Base-by-base conservation (phyloP, 2,113 vertebrate genomes). In the Lophius piscatorius region DNA sequence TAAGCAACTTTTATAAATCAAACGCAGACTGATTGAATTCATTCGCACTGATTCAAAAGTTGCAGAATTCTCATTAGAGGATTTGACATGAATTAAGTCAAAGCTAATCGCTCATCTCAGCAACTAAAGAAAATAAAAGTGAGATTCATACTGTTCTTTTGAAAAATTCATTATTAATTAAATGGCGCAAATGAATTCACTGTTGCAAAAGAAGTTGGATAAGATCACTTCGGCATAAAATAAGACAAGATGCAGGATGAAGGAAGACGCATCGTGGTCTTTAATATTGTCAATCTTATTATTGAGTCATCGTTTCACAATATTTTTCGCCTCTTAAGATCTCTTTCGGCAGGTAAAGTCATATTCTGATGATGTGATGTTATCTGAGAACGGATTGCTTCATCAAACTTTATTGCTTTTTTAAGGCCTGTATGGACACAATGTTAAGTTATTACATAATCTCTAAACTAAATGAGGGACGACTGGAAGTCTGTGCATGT, bases 401-500 rank as follows among this genome's bases (percentile, higher is more conserved):
- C 40, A 44, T 24, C 18, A 44, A 35, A 46, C 51, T 36, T 76
- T 72, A 84, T 84, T 84, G 52, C 68, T 39, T 84, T 82, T 76
- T 49, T 42, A 44, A 48, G 26, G 48, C 57, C 56, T 16, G 45
- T 64, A 65, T 63, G 74, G 70, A 73, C 26, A 12, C 31, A 52
- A 76, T 78, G 63, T 80, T 7, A 20, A 17, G 66, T 78, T 83
- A 81, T 80, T 71, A 50, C 65, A 69, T 74, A 55, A 65, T 80
- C 59, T 69, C 71, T 84, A 68, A 76, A 22, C 35, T 34, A 36
- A 33, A 39, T 63, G 47, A 55, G 45, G 39, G 35, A 23, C 21
- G 59, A 39, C 20, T 21, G 12, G 47, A 22, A 46, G 13, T 26
- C 2, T 56, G 13, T 6, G 14, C 31, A 54, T 26, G 38, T 31